Evolutionary conservation across 2,113 vertebrate genomes (phyloP).

Genomic region (Hymenochirus boettgeri): DNA sequence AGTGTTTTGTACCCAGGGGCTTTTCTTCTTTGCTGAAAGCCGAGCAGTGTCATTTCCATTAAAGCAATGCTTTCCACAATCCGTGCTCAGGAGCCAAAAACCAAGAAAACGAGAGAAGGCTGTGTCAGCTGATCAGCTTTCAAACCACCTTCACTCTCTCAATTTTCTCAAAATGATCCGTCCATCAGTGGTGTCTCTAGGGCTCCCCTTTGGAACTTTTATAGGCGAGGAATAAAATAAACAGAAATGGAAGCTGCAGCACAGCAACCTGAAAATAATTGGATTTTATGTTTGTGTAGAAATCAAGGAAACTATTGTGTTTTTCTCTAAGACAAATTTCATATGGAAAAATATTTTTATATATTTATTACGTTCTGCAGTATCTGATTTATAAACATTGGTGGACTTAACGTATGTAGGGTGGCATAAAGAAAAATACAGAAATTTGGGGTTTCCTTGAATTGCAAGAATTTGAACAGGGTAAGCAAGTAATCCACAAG

Average conservation of each 20-base stretch:
- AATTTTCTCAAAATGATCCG: constrained; percentile 56
- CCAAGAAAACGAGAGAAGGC: constrained; percentile 52
- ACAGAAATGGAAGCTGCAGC: not conserved
- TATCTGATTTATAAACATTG: too few relatives aligned
- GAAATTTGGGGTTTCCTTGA: constrained; percentile 8
- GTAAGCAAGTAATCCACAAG: constrained; percentile 21
- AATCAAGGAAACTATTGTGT: constrained; percentile 24
- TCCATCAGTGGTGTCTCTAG: constrained; percentile 35
- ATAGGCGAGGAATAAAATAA: constrained; percentile 38
- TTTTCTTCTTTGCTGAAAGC: constrained; percentile 39
- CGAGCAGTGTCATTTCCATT: constrained; percentile 47
- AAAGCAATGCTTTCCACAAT: constrained; percentile 48
- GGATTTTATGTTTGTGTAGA: constrained; percentile 4
- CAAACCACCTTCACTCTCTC: constrained; percentile 54
- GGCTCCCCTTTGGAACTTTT: constrained; percentile 46
- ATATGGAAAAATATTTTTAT: not conserved
- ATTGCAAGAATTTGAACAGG: constrained; percentile 4
- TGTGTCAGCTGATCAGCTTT: constrained; percentile 64
- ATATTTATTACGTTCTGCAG: not conserved
- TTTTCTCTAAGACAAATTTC: not conserved
- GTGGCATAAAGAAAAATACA: constrained; percentile 14
- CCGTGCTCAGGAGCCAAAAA: constrained; percentile 52
- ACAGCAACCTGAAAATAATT: not conserved
- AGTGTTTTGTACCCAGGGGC: constrained; percentile 38
- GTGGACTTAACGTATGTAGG: too few relatives aligned